Evolutionary conservation across 2,888 invertebrate species (phyloP), one percentile per base, ranked within the genome.

Genomic region (Dolomedes plantarius): DNA sequence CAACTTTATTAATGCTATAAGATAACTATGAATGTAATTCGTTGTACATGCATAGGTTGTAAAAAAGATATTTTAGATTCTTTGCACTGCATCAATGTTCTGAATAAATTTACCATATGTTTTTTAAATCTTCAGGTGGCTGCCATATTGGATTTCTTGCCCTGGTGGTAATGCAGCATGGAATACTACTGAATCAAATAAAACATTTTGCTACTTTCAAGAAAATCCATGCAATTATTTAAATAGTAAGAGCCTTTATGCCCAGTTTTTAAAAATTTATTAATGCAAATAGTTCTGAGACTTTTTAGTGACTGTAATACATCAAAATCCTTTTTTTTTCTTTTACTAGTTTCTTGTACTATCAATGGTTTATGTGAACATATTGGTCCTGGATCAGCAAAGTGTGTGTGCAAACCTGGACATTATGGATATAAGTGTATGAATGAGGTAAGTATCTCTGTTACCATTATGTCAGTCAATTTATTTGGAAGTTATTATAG

Each of bases 371-470:
- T 73, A 11, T 87, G 87, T 64, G 23, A 31, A 0, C 81, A 73
- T n/a, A 56, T 39, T 41, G 87, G 81, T 19, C 87, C 87, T 16
- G 87, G 87, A 32, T 72, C 67, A 32, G 87, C 87, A 0, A 72
- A 77, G n/a, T 87, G 87, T 29, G 41, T 36, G 1, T 87, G 87
- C 46, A 3, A 6, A 16, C 82, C 87, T 23, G 77, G 68, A 7
- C 73, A 81, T 67, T 78, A 69, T 41, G 87, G 87, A 46, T 87
- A 87, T 50, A 87, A 87, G 31, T 87, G 87, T 19, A 67, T 87
- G 32, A 76, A 81, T 72, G 32, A 87, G 28, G 87, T 82, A 65
- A 69, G 62, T 69, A 13, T 6, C 39, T 23, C 29, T n/a, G n/a
- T n/a, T n/a, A n/a, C n/a, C n/a, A n/a, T n/a, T n/a, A n/a, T n/a